A percentile compares a stretch with the other conserved stretches of the same genome.
phyloP scores from a whole-genome alignment of 2,888 invertebrate species.

The Xanthorhoe spadicearia region DNA sequence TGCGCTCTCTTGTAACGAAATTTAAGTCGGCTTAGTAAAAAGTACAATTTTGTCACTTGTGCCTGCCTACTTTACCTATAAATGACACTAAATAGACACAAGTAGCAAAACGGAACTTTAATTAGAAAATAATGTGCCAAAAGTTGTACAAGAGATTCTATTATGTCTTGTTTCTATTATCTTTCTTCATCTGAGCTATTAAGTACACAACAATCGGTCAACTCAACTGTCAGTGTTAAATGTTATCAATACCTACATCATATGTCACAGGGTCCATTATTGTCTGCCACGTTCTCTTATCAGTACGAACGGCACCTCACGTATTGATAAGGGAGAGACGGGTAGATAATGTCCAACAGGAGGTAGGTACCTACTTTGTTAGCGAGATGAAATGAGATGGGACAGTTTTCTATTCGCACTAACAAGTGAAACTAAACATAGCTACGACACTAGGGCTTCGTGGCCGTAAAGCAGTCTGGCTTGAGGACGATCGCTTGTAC shows the following conservation, averaged over 20 bases:
- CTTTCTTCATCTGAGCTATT: too few relatives aligned
- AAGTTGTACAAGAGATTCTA: background rate
- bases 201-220: constrained; percentile 39
- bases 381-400: background rate
- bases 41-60: too few relatives aligned
- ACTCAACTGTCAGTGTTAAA: constrained; percentile 39
- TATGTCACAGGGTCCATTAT: constrained; percentile 37
- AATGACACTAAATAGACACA: too few relatives aligned
- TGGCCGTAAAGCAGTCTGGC: too few relatives aligned
- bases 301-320: constrained; percentile 40
- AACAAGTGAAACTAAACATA: too few relatives aligned
- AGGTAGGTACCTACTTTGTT: background rate
- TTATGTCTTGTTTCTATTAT: background rate
- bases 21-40: too few relatives aligned
- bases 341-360: constrained; percentile 13
- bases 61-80: too few relatives aligned
- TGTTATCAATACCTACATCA: constrained; percentile 36
- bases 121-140: background rate
- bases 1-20: too few relatives aligned
- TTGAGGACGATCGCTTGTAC: too few relatives aligned
- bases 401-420: background rate
- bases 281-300: constrained; percentile 34
- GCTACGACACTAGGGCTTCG: too few relatives aligned
- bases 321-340: constrained; percentile 37
- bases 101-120: too few relatives aligned